Percentiles rank a stretch among this genome's conserved stretches.
These are phyloP conservation scores for Caenorhabditis zanzibari DNA, from an alignment of 2,888 invertebrate genomes.

Conservation along the genomic window DNA sequence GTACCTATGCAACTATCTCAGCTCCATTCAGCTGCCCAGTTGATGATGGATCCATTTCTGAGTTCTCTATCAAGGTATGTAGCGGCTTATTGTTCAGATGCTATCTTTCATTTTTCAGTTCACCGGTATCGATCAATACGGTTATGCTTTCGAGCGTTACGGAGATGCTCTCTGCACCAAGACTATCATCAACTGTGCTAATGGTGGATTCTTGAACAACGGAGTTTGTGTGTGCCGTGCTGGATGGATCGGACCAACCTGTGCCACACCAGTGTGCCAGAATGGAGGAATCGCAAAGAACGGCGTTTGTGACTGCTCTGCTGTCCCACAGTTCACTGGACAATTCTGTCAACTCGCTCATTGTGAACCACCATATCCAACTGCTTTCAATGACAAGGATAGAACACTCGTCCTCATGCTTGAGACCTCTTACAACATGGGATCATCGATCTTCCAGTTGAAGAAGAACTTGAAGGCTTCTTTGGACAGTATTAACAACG, in stretches of 20 bases:
- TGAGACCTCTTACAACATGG: slow-evolving; percentile 77
- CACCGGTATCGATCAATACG: slow-evolving; percentile 79
- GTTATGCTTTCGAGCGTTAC: slow-evolving; percentile 78
- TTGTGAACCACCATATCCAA: slow-evolving; percentile 76
- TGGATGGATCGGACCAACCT: slow-evolving; percentile 71
- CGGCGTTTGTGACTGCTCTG: slow-evolving; percentile 66
- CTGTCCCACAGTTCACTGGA: slow-evolving; percentile 73
- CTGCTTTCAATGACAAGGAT: slow-evolving; percentile 71
- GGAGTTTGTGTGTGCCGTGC: slow-evolving; percentile 77
- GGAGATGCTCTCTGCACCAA: slow-evolving; percentile 72
- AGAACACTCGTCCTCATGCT: slow-evolving; percentile 75
- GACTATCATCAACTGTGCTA: slow-evolving; percentile 67
- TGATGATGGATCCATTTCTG: slow-evolving; percentile 52
- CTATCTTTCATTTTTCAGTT: slow-evolving; percentile 59
- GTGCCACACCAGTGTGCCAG: slow-evolving; percentile 74
- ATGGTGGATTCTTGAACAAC: slow-evolving; percentile 75
- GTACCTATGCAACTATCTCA: slow-evolving; percentile 70
- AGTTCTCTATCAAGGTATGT: slow-evolving; percentile 67
- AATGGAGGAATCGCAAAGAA: slow-evolving; percentile 72
- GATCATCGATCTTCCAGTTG: slow-evolving; percentile 71
- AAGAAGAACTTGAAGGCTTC: slow-evolving; percentile 69
- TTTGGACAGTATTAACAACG: slow-evolving; percentile 66
- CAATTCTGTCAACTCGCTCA: slow-evolving; percentile 74
- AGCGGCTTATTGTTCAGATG: background rate
- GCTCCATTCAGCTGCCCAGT: slow-evolving; percentile 73